Conservation (phyloP, 2,888 invertebrate genomes). For the Eulithis prunata region DNA sequence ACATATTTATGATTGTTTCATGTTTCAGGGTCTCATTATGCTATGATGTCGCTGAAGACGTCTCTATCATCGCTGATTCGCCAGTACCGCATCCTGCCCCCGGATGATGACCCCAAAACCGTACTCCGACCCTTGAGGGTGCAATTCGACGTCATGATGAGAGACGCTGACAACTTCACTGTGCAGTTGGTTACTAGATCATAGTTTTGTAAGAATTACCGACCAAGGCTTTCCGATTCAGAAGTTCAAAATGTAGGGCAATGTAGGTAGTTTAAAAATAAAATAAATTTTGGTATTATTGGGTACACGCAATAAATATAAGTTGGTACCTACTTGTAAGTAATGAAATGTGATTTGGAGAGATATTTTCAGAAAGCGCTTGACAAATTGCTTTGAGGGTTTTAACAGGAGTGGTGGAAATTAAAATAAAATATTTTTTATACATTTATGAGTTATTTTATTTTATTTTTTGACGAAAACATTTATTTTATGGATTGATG, state of each 20-base stretch:
- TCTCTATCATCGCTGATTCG: slow-evolving; percentile 25
- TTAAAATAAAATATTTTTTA: too few species aligned
- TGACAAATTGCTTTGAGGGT: neutral
- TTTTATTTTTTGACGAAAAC: too few species aligned
- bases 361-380: neutral
- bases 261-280: too few species aligned
- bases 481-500: too few species aligned
- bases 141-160: slow-evolving; percentile 31
- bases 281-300: too few species aligned
- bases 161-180: slow-evolving; percentile 31
- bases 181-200: slow-evolving; percentile 36
- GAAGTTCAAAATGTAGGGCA: too few species aligned
- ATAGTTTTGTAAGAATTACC: neutral
- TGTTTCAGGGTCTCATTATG: slow-evolving; percentile 34
- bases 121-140: slow-evolving; percentile 14
- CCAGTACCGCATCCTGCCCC: slow-evolving; percentile 19
- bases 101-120: slow-evolving; percentile 13
- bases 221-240: too few species aligned
- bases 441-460: too few species aligned
- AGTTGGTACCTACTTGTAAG: too few species aligned
- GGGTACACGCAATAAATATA: too few species aligned
- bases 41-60: slow-evolving; percentile 35
- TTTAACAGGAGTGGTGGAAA: neutral
- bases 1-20: neutral
- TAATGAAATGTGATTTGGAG: too few species aligned